phyloP scores from a whole-genome alignment of 2,797 vertebrate genomes.

The Yasuhikotakia modesta region DNA sequence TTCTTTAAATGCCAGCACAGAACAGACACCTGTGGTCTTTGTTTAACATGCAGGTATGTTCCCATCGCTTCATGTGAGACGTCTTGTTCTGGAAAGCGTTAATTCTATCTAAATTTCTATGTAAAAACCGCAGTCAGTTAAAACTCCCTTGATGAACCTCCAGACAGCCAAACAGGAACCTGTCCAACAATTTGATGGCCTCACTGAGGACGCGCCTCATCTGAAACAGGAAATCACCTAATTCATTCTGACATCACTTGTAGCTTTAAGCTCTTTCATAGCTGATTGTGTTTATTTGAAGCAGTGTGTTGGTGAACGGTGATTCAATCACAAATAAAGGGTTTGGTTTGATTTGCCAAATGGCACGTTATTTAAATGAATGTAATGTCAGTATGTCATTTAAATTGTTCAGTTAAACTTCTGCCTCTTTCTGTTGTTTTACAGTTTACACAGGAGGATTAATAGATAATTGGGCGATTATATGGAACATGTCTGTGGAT shows the following conservation, averaged over 20 bases:
- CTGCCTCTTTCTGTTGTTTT: slow-evolving; percentile 18
- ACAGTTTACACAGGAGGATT: slow-evolving; percentile 12
- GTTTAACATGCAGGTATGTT: slow-evolving; percentile 7
- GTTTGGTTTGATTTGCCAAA: slow-evolving; percentile 51
- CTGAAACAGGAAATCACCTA: slow-evolving; percentile 26
- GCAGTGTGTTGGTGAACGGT: slow-evolving; percentile 43
- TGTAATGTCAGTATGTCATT: slow-evolving; percentile 46
- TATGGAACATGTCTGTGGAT: slow-evolving; percentile 28
- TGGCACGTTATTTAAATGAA: slow-evolving; percentile 53
- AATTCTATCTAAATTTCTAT: not conserved
- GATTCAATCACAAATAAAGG: slow-evolving; percentile 51
- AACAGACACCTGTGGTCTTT: slow-evolving; percentile 20
- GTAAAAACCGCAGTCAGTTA: slow-evolving; percentile 37
- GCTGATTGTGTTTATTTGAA: slow-evolving; percentile 23
- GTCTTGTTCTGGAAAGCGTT: not conserved
- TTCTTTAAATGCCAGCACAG: too few species aligned
- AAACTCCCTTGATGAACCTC: slow-evolving; percentile 26
- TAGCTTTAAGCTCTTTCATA: slow-evolving; percentile 35
- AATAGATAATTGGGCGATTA: slow-evolving; percentile 40
- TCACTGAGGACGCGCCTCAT: slow-evolving; percentile 22
- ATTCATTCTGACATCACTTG: slow-evolving; percentile 46
- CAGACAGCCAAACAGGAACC: slow-evolving; percentile 10
- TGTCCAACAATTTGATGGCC: slow-evolving; percentile 19
- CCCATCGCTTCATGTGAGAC: not conserved
- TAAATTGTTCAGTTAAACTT: slow-evolving; percentile 41